Conservation (phyloP, 1,140 invertebrate genomes). For the Diuraphis noxia region DNA sequence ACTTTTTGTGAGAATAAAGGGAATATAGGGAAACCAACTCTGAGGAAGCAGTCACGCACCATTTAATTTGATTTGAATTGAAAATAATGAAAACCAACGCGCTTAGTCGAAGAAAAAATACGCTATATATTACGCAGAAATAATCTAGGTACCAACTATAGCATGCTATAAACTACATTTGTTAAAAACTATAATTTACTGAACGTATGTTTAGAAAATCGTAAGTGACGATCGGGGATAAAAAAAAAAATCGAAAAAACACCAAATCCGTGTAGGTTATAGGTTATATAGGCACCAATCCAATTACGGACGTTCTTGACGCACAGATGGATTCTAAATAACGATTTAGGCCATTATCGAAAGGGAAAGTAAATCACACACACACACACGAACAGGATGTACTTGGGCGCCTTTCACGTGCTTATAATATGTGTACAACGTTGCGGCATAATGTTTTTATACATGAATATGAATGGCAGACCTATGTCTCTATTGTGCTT, state of each 20-base stretch:
- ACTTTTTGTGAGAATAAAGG: not conserved
- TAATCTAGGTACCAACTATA: too few species aligned
- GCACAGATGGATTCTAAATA: constrained; percentile 8
- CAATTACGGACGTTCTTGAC: constrained; percentile 2
- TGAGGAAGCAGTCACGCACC: not conserved
- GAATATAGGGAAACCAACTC: not conserved
- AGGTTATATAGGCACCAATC: not conserved
- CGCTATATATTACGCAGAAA: too few species aligned
- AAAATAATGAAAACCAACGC: not conserved
- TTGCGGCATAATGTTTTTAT: constrained; percentile 20
- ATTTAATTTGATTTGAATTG: not conserved
- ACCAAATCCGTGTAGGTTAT: not conserved
- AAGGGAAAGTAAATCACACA: constrained; percentile 53
- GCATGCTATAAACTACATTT: too few species aligned
- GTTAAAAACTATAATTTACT: not conserved
- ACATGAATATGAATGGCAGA: constrained; percentile 26
- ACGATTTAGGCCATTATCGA: constrained; percentile 46
- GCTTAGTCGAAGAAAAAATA: not conserved
- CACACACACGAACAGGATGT: constrained; percentile 48
- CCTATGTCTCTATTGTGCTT: constrained; percentile 31
- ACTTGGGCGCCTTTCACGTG: constrained; percentile 45
- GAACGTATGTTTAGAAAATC: not conserved
- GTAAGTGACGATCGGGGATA: not conserved
- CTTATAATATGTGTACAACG: constrained; percentile 19
- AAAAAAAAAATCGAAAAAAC: not conserved